phyloP scores from a whole-genome alignment of 64 coral and sea anemone species.

The Pocillopora damicornis region DNA sequence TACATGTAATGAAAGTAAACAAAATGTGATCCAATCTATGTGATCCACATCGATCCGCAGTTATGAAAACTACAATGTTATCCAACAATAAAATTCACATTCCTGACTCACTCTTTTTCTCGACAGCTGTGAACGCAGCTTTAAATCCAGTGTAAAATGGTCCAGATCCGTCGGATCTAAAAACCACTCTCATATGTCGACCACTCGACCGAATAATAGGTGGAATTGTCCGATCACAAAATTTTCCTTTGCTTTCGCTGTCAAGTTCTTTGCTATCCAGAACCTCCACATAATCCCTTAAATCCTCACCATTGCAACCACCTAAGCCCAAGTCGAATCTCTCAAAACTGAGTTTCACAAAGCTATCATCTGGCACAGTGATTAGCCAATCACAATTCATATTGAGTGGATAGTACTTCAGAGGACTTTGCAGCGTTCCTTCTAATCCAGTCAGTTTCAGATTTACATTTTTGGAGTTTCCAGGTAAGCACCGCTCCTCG shows the following conservation, averaged over 20 bases:
- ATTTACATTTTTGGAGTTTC: not conserved
- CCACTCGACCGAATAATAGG: not conserved
- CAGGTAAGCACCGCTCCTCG: not conserved
- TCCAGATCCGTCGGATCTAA: not conserved
- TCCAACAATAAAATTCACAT: too few relatives aligned
- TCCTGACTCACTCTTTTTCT: not conserved
- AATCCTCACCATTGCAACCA: not conserved
- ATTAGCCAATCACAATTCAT: not conserved
- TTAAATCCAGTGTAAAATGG: not conserved
- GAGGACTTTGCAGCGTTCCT: slow-evolving; percentile 31
- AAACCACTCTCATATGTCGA: not conserved
- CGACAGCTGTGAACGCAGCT: not conserved
- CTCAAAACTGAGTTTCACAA: not conserved
- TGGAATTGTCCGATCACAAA: not conserved
- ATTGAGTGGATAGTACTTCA: slow-evolving; percentile 25
- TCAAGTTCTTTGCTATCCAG: not conserved
- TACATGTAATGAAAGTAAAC: too few relatives aligned
- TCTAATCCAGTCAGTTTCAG: not conserved
- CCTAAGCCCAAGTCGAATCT: not conserved
- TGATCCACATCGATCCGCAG: too few relatives aligned
- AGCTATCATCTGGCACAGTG: not conserved
- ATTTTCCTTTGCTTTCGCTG: not conserved
- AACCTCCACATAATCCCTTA: not conserved
- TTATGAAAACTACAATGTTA: too few relatives aligned
- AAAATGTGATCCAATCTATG: too few relatives aligned